A percentile compares a stretch with the other conserved stretches of the same genome.
phyloP scores from a whole-genome alignment of 2,113 vertebrate species.

The Noctilio leporinus region DNA sequence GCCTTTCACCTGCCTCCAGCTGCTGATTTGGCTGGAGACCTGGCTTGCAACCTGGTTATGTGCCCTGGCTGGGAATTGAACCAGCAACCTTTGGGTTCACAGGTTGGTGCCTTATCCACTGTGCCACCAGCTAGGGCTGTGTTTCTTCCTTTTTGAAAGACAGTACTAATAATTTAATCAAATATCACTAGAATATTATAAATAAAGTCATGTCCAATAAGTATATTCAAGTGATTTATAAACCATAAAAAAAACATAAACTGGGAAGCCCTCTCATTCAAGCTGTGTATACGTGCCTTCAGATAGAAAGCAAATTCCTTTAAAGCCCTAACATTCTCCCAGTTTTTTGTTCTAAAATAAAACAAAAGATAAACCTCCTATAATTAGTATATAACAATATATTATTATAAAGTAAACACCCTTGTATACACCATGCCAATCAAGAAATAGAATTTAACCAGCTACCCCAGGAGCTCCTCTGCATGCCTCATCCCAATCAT shows the following conservation, averaged over 20 bases:
- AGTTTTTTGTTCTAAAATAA: neutral
- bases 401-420: neutral
- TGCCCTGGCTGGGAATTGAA: too few relatives aligned
- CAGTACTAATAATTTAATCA: neutral
- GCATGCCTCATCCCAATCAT: neutral
- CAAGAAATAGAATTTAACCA: neutral
- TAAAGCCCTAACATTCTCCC: neutral
- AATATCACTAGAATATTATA: neutral
- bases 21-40: too few relatives aligned
- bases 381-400: neutral
- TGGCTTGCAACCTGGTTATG: too few relatives aligned
- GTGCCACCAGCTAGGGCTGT: too few relatives aligned
- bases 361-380: neutral
- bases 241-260: neutral
- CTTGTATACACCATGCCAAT: neutral
- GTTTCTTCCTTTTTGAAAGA: neutral
- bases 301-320: neutral
- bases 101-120: too few relatives aligned
- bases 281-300: neutral
- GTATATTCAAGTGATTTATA: neutral
- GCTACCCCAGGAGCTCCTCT: neutral
- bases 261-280: neutral
- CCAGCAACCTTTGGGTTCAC: too few relatives aligned
- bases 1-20: too few relatives aligned
- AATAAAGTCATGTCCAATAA: neutral